These are phyloP conservation scores for Eurytoma californica DNA, from an alignment of 2,888 invertebrate species.

Conservation along the genomic window DNA sequence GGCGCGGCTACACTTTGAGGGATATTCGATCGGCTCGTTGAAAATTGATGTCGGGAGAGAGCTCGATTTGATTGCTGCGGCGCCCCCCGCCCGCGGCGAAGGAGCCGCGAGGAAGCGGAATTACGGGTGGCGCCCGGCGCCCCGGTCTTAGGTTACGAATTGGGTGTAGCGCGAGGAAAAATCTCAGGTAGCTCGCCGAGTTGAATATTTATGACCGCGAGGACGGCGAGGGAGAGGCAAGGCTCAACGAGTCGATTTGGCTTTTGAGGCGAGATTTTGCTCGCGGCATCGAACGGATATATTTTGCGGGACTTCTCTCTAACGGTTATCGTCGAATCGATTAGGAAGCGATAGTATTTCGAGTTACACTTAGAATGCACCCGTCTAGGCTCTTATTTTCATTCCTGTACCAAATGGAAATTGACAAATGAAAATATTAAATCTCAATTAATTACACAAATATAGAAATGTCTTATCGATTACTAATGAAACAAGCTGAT, in stretches of 20 bases:
- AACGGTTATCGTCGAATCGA: not conserved
- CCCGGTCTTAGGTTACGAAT: constrained; percentile 19
- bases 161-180: constrained; percentile 16
- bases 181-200: not conserved
- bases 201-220: constrained; percentile 33
- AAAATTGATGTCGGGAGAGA: constrained; percentile 44
- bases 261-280: not conserved
- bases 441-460: no score
- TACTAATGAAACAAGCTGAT: no score
- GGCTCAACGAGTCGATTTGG: not conserved
- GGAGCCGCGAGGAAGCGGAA: constrained; percentile 11
- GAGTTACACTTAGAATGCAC: no score
- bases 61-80: constrained; percentile 48
- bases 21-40: constrained; percentile 38
- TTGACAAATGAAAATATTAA: no score
- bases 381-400: no score
- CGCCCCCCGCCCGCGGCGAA: not conserved
- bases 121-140: constrained; percentile 13
- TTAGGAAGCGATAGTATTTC: no score
- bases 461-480: no score
- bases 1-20: constrained; percentile 29
- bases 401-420: no score
- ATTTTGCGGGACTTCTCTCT: not conserved
- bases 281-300: not conserved
- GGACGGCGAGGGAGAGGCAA: not conserved